Conservation (phyloP, 2,888 invertebrate genomes). For the Arge pagana region DNA sequence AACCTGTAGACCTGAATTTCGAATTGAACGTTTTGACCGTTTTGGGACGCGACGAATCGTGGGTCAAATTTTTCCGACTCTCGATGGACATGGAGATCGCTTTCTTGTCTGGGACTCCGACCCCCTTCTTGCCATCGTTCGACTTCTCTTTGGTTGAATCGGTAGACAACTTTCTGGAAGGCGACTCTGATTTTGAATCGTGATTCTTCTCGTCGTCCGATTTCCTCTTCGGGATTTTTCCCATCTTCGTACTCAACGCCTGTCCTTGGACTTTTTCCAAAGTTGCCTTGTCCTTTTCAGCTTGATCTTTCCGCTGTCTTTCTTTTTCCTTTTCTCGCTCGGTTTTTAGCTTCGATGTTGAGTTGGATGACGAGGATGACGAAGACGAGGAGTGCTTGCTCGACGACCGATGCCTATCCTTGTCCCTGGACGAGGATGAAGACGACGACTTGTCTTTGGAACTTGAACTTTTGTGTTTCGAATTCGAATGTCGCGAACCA, state of each 20-base stretch:
- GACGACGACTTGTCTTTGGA: constrained; percentile 44
- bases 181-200: constrained; percentile 34
- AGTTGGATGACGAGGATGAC: constrained; percentile 37
- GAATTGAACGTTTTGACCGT: constrained; percentile 92
- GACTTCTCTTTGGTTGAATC: constrained; percentile 52
- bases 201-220: constrained; percentile 56
- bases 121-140: constrained; percentile 52
- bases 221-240: constrained; percentile 78
- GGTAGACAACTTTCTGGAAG: constrained; percentile 44
- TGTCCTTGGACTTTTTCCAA: constrained; percentile 70
- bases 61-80: constrained; percentile 68
- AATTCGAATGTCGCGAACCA: constrained; percentile 42
- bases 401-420: constrained; percentile 45
- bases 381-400: constrained; percentile 35
- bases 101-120: constrained; percentile 62
- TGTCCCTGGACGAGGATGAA: constrained; percentile 42
- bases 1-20: constrained; percentile 88
- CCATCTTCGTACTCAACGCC: constrained; percentile 71
- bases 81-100: constrained; percentile 83
- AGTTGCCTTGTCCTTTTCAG: constrained; percentile 71
- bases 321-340: constrained; percentile 60
- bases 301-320: constrained; percentile 59
- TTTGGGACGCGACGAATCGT: constrained; percentile 75
- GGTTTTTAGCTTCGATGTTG: constrained; percentile 52
- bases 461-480: constrained; percentile 39